phyloP scores from a whole-genome alignment of 92 coral and sea anemone species.

The Nematostella vectensis region DNA sequence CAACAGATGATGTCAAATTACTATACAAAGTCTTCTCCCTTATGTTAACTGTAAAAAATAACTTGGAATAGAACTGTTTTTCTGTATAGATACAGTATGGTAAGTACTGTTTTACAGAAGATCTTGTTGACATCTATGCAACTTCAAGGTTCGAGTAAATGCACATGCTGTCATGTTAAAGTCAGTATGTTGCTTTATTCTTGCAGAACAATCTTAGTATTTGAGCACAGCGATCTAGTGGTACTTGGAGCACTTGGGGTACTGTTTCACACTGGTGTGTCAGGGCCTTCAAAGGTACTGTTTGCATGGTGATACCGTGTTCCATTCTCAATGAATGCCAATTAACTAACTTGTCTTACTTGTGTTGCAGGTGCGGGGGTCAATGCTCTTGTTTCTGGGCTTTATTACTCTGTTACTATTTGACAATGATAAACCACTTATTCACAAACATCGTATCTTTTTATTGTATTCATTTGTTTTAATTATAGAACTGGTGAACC shows the following conservation, averaged over 20 bases:
- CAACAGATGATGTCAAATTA: no score
- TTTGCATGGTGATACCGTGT: no score
- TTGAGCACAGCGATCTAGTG: conserved; percentile 84
- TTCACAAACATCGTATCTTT: conserved; percentile 46
- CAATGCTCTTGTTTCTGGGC: conserved; percentile 77
- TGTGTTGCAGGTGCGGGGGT: conserved; percentile 68
- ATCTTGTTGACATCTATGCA: no score
- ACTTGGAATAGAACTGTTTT: no score
- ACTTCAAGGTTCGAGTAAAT: no score
- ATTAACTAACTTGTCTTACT: neutral
- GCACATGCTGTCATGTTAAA: no score
- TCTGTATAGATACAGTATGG: no score
- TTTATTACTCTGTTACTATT: conserved; percentile 77
- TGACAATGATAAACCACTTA: conserved; percentile 75
- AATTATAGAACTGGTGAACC: conserved; percentile 1
- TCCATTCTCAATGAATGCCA: neutral
- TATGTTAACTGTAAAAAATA: no score
- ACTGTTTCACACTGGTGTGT: conserved; percentile 75
- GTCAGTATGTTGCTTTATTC: no score
- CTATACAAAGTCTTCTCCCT: no score
- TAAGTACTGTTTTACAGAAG: no score
- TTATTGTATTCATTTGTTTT: neutral
- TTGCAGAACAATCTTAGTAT: conserved; percentile 71
- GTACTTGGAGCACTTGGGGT: conserved; percentile 90
- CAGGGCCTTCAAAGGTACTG: conserved; percentile 91